A percentile compares a stretch with the other conserved stretches of the same genome.
phyloP scores from a whole-genome alignment of 2,113 vertebrate species.

The Tretioscincus oriximinensis region DNA sequence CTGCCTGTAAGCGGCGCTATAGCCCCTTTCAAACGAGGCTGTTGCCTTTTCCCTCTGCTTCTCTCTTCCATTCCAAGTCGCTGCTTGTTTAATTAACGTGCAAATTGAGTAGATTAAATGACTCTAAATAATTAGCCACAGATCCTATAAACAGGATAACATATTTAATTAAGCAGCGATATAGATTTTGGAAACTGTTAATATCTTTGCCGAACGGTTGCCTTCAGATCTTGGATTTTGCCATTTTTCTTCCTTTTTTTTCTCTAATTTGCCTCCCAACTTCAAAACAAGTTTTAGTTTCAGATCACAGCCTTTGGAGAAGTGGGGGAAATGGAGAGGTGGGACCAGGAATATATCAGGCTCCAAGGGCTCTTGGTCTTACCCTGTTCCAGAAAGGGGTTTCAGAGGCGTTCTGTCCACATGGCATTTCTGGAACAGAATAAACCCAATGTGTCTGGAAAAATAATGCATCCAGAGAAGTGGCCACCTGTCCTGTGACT shows the following conservation, averaged over 20 bases:
- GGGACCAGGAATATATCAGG: too few species aligned
- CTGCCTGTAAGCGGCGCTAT: slow-evolving; percentile 79
- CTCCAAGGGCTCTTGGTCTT: too few species aligned
- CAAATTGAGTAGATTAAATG: slow-evolving; percentile 97
- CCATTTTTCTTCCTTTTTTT: slow-evolving; percentile 19
- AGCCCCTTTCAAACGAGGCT: slow-evolving; percentile 52
- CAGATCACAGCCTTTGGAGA: slow-evolving; percentile 36
- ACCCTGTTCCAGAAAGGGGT: too few species aligned
- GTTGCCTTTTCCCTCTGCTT: slow-evolving; percentile 25
- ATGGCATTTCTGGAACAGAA: too few species aligned
- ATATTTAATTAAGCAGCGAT: slow-evolving; percentile 86
- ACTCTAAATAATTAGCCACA: slow-evolving; percentile 93
- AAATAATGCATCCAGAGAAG: too few species aligned
- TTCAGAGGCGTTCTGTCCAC: too few species aligned
- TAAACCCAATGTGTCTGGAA: too few species aligned
- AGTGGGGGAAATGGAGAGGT: slow-evolving; percentile 46
- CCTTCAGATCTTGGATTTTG: slow-evolving; percentile 59
- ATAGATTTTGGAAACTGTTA: slow-evolving; percentile 86
- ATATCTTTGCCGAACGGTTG: slow-evolving; percentile 70
- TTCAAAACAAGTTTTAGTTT: slow-evolving; percentile 53
- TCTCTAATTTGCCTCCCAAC: slow-evolving; percentile 51
- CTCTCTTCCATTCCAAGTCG: slow-evolving; percentile 64
- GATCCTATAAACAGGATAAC: slow-evolving; percentile 92
- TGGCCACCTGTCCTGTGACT: too few species aligned
- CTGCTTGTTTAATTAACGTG: slow-evolving; percentile 92